Evolutionary conservation across 2,113 vertebrate species (phyloP).

Genomic region (Pseudorhombus dupliciocellatus): DNA sequence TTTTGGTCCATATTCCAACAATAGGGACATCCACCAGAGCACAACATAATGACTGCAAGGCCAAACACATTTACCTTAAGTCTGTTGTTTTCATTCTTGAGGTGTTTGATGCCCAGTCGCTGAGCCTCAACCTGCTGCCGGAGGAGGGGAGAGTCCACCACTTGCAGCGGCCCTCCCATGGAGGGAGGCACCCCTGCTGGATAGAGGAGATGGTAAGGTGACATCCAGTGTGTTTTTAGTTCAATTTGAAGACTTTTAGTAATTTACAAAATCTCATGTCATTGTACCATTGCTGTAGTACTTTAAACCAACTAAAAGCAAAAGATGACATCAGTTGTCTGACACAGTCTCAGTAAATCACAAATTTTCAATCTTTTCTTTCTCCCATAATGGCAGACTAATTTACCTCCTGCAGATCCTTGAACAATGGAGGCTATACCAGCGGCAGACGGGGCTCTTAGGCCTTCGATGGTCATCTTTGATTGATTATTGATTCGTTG

Average conservation of each 20-base stretch:
- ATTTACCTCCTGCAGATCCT: slow-evolving; percentile 86
- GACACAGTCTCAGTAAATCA: not conserved
- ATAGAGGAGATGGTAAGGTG: not conserved
- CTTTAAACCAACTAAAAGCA: not conserved
- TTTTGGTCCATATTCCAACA: not conserved
- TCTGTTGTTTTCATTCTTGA: slow-evolving; percentile 90
- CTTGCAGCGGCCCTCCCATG: slow-evolving; percentile 79
- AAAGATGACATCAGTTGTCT: not conserved
- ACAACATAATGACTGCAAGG: too few relatives aligned
- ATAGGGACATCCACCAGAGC: not conserved
- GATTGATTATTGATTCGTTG: slow-evolving; percentile 92
- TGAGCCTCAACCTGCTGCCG: slow-evolving; percentile 90
- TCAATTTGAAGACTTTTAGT: too few relatives aligned
- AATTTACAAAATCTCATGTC: too few relatives aligned
- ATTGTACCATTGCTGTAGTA: not conserved
- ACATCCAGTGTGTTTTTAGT: too few relatives aligned
- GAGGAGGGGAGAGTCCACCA: slow-evolving; percentile 92
- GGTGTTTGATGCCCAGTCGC: slow-evolving; percentile 86
- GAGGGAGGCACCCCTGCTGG: slow-evolving; percentile 52
- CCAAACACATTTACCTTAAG: slow-evolving; percentile 82
- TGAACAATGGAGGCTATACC: slow-evolving; percentile 92
- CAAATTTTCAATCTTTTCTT: not conserved
- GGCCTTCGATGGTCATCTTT: slow-evolving; percentile 90
- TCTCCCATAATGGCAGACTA: too few relatives aligned
- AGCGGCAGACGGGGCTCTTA: slow-evolving; percentile 82